Base-by-base conservation (phyloP, 2,888 invertebrate genomes). In the Leucania comma region DNA sequence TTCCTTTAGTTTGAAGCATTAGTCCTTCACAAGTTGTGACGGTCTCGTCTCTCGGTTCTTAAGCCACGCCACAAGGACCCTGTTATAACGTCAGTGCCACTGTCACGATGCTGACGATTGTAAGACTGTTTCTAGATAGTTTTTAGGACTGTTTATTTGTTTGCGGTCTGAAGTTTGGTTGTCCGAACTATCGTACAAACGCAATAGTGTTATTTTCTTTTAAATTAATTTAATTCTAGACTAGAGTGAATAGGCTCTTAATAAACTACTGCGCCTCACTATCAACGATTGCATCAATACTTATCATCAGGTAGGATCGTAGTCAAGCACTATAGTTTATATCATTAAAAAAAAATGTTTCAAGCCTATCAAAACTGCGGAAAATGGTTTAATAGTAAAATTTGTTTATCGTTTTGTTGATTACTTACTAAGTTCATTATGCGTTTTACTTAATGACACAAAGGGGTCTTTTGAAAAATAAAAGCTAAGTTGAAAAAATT, bases 61-160 rank as follows among this genome's bases (percentile, higher is more conserved):
- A 51, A 20, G 54, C 73, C 68, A 69, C 22, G 48, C 66, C 9
- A 32, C 51, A 68, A 68, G 66, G 79, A 64, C 60, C 58, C 51
- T 42, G 73, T 75, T 75, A 68, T 75, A 67, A 75, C 60, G 63
- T 64, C 82, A 72, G 53, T 58, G 68, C 22, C 3, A 42, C 57
- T 64, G 63, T 62, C 72, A 72, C 78, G 75, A 68, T 63, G 22
- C 26, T 54, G 72, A 65, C 29, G 54, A 70, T 64, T 62, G 35
- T 12, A 56, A 56, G 24, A 78, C 62, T 70, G 65, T 78, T 77
- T 60, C 56, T 20, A 68, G 59, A 64, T 56, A 48, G 50, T 66
- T 59, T 56, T 65, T 57, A 53, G 61, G 42, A 68, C 22, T 20
- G 38, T 62, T 68, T 42, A 46, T 70, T 67, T 67, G 29, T 53